A percentile compares a stretch with the other conserved stretches of the same genome.
phyloP scores from a whole-genome alignment of 2,797 vertebrate species.

The Xiphophorus birchmanni region DNA sequence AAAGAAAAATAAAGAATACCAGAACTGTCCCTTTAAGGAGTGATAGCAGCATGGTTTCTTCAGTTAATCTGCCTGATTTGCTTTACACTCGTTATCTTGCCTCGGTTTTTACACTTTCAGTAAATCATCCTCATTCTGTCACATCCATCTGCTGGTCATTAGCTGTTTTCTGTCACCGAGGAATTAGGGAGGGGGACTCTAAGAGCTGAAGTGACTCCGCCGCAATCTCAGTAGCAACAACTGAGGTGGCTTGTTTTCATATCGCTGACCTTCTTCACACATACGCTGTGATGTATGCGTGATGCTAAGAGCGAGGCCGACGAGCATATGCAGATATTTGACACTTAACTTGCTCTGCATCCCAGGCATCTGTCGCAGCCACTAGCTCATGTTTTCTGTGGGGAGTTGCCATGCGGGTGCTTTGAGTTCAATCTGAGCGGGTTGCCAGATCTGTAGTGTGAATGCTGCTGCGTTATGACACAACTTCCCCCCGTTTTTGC shows the following conservation, averaged over 20 bases:
- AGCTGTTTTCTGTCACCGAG: slow-evolving; percentile 50
- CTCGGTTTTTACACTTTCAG: slow-evolving; percentile 35
- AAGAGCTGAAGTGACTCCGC: slow-evolving; percentile 38
- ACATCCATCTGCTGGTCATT: slow-evolving; percentile 62
- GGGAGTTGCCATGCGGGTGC: slow-evolving; percentile 51
- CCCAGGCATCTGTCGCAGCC: slow-evolving; percentile 67
- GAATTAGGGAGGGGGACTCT: slow-evolving; percentile 38
- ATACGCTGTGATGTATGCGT: slow-evolving; percentile 55
- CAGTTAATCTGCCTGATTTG: slow-evolving; percentile 33
- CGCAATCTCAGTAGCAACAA: slow-evolving; percentile 30
- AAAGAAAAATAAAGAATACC: background rate
- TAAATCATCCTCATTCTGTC: slow-evolving; percentile 62
- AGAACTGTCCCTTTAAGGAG: background rate
- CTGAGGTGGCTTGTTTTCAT: slow-evolving; percentile 63
- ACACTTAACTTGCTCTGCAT: slow-evolving; percentile 61
- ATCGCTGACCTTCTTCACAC: slow-evolving; percentile 71
- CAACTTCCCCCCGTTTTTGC: slow-evolving; percentile 19
- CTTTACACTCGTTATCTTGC: slow-evolving; percentile 31
- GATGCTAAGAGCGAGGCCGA: slow-evolving; percentile 43
- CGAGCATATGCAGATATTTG: slow-evolving; percentile 72
- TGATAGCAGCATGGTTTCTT: slow-evolving; percentile 26
- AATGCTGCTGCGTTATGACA: slow-evolving; percentile 20
- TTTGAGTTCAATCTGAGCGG: slow-evolving; percentile 24
- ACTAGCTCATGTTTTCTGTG: slow-evolving; percentile 40
- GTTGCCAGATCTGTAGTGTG: slow-evolving; percentile 20